Evolutionary conservation across 2,888 invertebrate species (phyloP), one percentile per base, ranked within the genome.

Genomic region (Merodon equestris): DNA sequence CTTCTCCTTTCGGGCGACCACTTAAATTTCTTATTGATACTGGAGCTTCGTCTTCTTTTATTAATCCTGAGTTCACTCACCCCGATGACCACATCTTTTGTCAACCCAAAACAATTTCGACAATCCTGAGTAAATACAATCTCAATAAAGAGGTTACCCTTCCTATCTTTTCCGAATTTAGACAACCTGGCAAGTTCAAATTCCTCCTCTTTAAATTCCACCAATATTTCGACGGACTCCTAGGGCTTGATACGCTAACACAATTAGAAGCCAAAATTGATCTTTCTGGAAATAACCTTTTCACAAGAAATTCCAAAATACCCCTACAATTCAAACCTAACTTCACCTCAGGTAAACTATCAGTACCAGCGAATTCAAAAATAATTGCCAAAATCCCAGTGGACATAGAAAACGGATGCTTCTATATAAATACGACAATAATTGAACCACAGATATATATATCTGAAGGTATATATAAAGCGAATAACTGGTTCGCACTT

Each of bases 301-400:
- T 48, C 12, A 60, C 60, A 4, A 50, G 12, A 14, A 60, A 48
- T 9, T 7, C 50, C 1, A 50, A 4, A 40, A 40, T 61, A 5
- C 61, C 50, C 0, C 19, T 61, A 1, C 27, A n/a, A 27, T 50
- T 50, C 1, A 61, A 61, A 40, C 50, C 61, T 18, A 61, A 61
- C 40, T 19, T 61, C 9, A 38, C 10, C 9, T 58, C 34, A 0
- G 34, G 27, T 9, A 58, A 34, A 40, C 12, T 15, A 2, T 2
- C 14, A n/a, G 17, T 53, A 9, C 12, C 38, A 9, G 7, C 17
- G 1, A 18, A 48, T 40, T 18, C 48, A 19, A 48, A 19, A 48
- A 9, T n/a, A 48, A 19, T 54, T 40, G 15, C 40, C 9, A 54
- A 38, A 17, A 2, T 54, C 3, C 40, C 54, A 12, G 54, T 54